Percentiles rank a stretch among this genome's conserved stretches.
phyloP scores from a whole-genome alignment of 2,888 invertebrate species.

The Caenorhabditis virilis region DNA sequence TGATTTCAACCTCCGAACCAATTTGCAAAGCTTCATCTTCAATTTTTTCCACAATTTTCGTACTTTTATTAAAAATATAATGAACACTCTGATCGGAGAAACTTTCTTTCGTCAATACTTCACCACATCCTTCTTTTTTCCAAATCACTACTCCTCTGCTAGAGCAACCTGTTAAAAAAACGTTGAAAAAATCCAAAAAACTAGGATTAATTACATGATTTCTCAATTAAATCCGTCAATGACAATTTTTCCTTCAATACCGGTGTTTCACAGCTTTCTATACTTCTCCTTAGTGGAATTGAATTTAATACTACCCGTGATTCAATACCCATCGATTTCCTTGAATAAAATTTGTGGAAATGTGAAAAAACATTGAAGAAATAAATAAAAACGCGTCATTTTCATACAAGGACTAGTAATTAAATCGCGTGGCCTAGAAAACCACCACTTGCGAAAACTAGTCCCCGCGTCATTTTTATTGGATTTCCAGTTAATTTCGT shows the following conservation, averaged over 20 bases:
- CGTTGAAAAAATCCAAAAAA: no score
- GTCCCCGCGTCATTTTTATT: no score
- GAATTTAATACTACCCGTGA: conserved; percentile 7
- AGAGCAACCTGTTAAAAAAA: conserved; percentile 10
- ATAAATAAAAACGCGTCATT: no score
- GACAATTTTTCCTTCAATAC: no score
- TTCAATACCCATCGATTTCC: background rate
- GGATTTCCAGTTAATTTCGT: no score
- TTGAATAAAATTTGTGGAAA: no score
- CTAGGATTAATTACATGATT: background rate
- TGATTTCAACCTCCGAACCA: conserved; percentile 23
- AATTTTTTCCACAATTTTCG: conserved; percentile 1
- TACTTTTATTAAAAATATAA: conserved; percentile 19
- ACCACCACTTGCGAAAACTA: no score
- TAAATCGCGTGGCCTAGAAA: no score
- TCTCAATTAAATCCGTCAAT: background rate
- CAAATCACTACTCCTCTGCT: conserved; percentile 18
- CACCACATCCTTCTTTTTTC: conserved; percentile 10
- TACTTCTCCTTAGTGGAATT: conserved; percentile 1
- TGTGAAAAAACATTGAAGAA: no score
- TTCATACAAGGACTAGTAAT: no score
- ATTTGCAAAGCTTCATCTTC: conserved; percentile 8
- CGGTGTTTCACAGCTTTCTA: background rate
- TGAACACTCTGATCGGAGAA: conserved; percentile 21
- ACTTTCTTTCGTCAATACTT: conserved; percentile 20